Conservation (phyloP, 2,113 vertebrate genomes). For the Vicugna pacos region DNA sequence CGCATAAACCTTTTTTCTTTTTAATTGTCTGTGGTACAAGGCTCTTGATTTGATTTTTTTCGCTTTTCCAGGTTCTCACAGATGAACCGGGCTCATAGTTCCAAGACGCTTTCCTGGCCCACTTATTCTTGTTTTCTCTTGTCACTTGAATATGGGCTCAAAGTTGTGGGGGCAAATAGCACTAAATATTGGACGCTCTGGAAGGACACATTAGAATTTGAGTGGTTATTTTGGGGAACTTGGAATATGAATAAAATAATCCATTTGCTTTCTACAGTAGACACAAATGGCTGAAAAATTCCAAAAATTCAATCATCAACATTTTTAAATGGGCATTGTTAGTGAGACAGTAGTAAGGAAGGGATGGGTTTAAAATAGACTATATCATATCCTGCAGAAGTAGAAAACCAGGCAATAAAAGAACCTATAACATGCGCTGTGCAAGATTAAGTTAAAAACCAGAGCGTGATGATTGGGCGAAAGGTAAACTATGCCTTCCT, state of each 20-base stretch:
- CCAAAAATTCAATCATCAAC: not conserved
- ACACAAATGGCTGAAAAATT: not conserved
- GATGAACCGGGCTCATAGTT: not conserved
- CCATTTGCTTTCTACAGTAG: not conserved
- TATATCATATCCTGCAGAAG: not conserved
- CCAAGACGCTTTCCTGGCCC: not conserved
- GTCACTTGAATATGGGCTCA: not conserved
- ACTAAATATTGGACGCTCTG: not conserved
- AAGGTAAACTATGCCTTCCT: not conserved
- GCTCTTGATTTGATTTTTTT: not conserved
- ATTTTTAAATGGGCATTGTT: not conserved
- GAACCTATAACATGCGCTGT: not conserved
- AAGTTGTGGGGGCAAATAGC: not conserved
- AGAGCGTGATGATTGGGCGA: not conserved
- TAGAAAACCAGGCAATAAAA: not conserved
- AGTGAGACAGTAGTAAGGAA: not conserved
- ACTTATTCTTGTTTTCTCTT: not conserved
- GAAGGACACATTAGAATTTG: not conserved
- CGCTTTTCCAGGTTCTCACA: not conserved
- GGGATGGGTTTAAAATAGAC: not conserved
- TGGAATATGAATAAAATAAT: not conserved
- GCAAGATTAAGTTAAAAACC: not conserved
- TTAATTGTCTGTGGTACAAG: not conserved
- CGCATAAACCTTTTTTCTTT: not conserved
- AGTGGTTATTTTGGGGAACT: not conserved